A percentile compares a stretch with the other conserved stretches of the same genome.
Evolutionary conservation across 2,113 vertebrate genomes (phyloP).

Genomic region (Benthochromis sp.): DNA sequence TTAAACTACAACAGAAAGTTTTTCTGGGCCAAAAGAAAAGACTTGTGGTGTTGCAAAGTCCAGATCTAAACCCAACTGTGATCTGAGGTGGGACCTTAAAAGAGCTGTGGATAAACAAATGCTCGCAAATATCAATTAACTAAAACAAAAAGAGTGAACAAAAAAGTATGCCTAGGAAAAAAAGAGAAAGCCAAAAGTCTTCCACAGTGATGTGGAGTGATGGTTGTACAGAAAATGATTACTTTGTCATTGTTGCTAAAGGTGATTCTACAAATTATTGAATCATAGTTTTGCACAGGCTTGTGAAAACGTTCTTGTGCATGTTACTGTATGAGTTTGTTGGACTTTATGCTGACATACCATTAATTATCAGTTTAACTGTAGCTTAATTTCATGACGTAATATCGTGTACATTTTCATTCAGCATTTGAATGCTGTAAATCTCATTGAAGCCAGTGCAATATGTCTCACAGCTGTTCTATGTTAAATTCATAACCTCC

Average conservation of each 20-base stretch:
- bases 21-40: not conserved
- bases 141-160: not conserved
- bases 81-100: not conserved
- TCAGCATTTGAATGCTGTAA: not conserved
- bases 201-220: fast-evolving
- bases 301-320: not conserved
- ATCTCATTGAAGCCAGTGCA: not conserved
- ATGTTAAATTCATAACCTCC: conserved; percentile 32
- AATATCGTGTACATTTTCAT: not conserved
- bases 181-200: not conserved
- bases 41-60: not conserved
- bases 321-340: not conserved
- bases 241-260: not conserved
- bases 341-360: not conserved
- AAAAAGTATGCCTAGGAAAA: not conserved
- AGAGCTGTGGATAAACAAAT: not conserved
- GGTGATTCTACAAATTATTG: not conserved
- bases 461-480: conserved; percentile 29
- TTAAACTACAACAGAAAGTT: not conserved
- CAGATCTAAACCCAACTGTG: not conserved
- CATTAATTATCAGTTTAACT: not conserved
- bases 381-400: not conserved
- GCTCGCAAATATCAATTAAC: not conserved
- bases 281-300: not conserved
- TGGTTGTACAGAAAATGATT: not conserved